Conservation (phyloP, 2,113 vertebrate genomes). For the Cyprinodon brontotheroides region DNA sequence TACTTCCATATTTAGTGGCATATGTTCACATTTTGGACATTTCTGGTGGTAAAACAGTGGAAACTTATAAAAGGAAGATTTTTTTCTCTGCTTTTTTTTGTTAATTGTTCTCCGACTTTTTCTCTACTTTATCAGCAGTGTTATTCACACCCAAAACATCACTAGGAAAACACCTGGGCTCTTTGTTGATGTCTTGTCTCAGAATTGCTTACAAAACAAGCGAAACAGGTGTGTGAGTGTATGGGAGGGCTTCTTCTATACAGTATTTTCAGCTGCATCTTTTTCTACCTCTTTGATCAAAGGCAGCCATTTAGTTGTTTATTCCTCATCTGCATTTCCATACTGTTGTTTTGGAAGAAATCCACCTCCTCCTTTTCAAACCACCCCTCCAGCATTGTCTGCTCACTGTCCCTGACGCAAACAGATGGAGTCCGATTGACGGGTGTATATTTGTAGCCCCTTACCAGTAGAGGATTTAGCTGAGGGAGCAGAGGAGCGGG, state of each 20-base stretch:
- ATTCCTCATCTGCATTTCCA: conserved; percentile 60
- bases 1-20: background rate
- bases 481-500: conserved; percentile 27
- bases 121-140: conserved; percentile 51
- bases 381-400: conserved; percentile 27
- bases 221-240: conserved; percentile 53
- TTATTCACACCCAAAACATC: conserved; percentile 67
- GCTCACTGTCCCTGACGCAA: conserved; percentile 51
- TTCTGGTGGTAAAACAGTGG: background rate
- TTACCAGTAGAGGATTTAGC: conserved; percentile 71
- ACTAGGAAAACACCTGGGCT: conserved; percentile 72
- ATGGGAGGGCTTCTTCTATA: conserved; percentile 7
- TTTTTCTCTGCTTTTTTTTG: background rate
- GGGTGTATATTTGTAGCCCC: conserved; percentile 77
- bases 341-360: conserved; percentile 45
- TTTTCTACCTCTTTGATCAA: conserved; percentile 10
- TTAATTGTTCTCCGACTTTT: background rate
- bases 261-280: conserved; percentile 19
- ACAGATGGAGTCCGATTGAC: conserved; percentile 52
- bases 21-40: background rate
- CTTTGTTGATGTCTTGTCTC: conserved; percentile 71
- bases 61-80: background rate
- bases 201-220: conserved; percentile 80
- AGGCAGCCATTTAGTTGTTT: conserved; percentile 32
- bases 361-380: background rate